Base-by-base conservation (phyloP, 2,888 invertebrate genomes). In the Steromphala cineraria region DNA sequence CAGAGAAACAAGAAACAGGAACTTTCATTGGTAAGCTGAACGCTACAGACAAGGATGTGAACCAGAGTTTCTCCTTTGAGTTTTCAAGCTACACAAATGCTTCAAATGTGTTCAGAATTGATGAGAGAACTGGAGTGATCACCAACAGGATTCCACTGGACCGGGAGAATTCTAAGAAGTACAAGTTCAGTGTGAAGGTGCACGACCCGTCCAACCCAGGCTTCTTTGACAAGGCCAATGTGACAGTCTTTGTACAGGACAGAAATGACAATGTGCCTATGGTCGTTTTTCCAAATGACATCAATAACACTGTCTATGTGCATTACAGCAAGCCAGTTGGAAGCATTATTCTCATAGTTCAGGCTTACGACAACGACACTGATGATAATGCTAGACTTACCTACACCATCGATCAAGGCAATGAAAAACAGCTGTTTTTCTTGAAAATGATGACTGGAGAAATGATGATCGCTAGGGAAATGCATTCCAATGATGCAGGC, bases 391-490 rank as follows among this genome's bases (percentile, higher is more conserved):
- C 91, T 7, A 78, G 83, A 40, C 78, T 91, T 55, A 82, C 81
- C 19, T 90, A 84, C 80, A 81, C 83, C 36, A 82, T 90, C 53
- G 81, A 86, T 8, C 83, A 82, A 53, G 93, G 94, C 15, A 94
- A 94, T 81, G 93, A 93, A 77, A 91, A 93, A 3, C 88, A 87
- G 3, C 89, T 94, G 75, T 94, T 94, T 87, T 89, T 87, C 75
- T 92, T 95, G 75, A 92, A 94, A 79, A 83, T 90, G 2, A 82
- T 89, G 2, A 89, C 90, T 15, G 94, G 94, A 0, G 93, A 92
- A 53, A 91, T 95, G n/a, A 86, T 86, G 52, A 84, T 92, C 0
- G 86, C 84, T 4, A 86, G 86, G 55, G 83, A 84, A 17, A 87
- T 90, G 87, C 82, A 86, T 19, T 79, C 84, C 0, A 77, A 82